Evolutionary conservation across 2,888 invertebrate species (phyloP), one percentile per base, ranked within the genome.

Genomic region (Pegoplata infirma): DNA sequence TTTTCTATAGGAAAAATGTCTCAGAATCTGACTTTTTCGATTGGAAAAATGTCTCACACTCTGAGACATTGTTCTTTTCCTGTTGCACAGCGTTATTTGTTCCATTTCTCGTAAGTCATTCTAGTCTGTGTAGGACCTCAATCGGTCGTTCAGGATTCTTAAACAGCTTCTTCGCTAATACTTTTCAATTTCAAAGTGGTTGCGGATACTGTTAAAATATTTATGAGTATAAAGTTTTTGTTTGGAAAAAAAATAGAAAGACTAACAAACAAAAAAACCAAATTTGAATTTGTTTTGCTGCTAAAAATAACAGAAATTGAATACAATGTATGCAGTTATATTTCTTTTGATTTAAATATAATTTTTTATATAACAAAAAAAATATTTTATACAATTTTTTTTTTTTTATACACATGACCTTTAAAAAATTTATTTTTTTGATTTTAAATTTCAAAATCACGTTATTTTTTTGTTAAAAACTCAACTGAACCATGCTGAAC

Each of bases 131-230:
- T 40, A 40, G 36, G 1, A 10, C 1, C 5, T 40, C 36, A 12
- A 2, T 12, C 4, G 3, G n/a, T 40, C 36, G 36, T 3, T 8
- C 5, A n/a, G 12, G 12, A n/a, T n/a, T 40, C 3, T 12, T 36
- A 12, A 36, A 36, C n/a, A 5, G 2, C 12, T 40, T n/a, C n/a
- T 2, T n/a, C 6, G 6, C 36, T 12, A 40, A 40, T 40, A n/a
- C 4, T 40, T 40, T 40, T 40, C 36, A 44, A 47, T 56, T 56
- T 40, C 68, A 47, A 75, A 49, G 69, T 56, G 69, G 63, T 61
- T 76, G 69, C 76, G 58, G 68, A 76, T 68, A 49, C 56, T 55
- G 51, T 51, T 64, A 56, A 76, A 69, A 69, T 76, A 76, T 76
- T 76, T 69, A 76, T 76, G 64, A 69, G 55, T 40, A 40, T n/a